Conservation (phyloP, 2,113 vertebrate species). For the Syrrhaptes paradoxus region DNA sequence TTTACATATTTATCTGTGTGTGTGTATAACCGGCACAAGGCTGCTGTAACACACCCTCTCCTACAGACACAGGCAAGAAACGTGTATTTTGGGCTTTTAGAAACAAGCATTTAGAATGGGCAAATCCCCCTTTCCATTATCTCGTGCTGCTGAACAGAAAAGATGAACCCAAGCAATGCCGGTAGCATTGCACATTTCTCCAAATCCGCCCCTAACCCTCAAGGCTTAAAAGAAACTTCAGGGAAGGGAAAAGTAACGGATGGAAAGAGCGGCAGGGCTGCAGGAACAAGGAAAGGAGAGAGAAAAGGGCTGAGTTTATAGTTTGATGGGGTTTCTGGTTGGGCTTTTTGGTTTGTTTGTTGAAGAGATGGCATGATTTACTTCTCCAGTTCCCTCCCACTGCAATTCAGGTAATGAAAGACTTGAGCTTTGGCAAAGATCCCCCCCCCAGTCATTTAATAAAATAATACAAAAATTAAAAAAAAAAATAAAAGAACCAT, state of each 20-base stretch:
- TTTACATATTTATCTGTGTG: no score
- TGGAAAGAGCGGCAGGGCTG: neutral
- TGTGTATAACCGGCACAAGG: no score
- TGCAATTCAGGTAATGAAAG: slow-evolving; percentile 32
- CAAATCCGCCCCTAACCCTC: neutral
- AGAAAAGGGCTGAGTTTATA: accelerated
- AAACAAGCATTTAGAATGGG: neutral
- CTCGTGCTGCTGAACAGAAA: neutral
- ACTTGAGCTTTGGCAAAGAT: slow-evolving; percentile 25
- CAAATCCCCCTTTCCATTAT: neutral
- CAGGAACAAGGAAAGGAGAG: neutral
- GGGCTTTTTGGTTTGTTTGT: neutral
- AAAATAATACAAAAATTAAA: neutral
- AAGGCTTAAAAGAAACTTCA: neutral
- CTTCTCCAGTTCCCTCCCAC: neutral
- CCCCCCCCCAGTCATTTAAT: neutral
- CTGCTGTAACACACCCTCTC: neutral
- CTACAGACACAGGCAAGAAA: neutral
- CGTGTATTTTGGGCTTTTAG: accelerated
- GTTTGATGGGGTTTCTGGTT: neutral
- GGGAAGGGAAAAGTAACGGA: neutral
- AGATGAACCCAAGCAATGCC: neutral
- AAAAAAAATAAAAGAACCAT: neutral
- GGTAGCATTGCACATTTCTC: neutral
- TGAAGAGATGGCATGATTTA: neutral